Evolutionary conservation across 1,140 invertebrate species (phyloP).

Genomic region (Sarcophaga peregrina): DNA sequence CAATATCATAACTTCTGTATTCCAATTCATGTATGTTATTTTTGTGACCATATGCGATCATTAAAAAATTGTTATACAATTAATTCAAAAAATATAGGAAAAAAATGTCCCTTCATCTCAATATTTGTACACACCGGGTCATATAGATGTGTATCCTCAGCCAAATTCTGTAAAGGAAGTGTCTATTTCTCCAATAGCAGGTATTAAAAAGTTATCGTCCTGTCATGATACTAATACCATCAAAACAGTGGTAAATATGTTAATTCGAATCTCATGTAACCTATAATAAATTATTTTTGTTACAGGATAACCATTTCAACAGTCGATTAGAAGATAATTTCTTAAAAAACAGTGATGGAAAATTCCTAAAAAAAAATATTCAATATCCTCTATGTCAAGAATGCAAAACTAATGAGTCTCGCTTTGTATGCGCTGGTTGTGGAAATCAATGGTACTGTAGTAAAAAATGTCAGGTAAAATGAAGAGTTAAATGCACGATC

Average conservation of each 20-base stretch:
- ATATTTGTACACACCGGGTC: background rate
- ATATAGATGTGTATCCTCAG: background rate
- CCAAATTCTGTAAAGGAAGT: background rate
- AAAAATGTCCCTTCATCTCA: background rate
- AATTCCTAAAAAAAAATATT: conserved; percentile 52
- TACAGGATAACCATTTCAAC: conserved; percentile 7
- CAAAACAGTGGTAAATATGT: conserved; percentile 50
- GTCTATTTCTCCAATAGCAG: background rate
- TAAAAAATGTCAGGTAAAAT: conserved; percentile 82
- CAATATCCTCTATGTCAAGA: conserved; percentile 79
- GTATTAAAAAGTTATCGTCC: conserved; percentile 52
- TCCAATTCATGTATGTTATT: background rate
- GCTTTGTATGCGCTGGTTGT: conserved; percentile 89
- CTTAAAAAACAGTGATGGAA: conserved; percentile 71
- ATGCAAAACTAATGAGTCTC: conserved; percentile 79
- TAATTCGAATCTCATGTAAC: background rate
- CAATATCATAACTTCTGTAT: background rate
- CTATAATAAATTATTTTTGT: background rate
- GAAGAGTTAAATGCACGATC: conserved; percentile 14
- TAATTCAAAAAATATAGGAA: background rate
- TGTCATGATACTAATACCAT: conserved; percentile 56
- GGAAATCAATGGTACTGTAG: conserved; percentile 91
- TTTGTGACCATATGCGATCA: background rate
- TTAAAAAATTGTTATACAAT: background rate
- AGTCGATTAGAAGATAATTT: conserved; percentile 58